phyloP scores from a whole-genome alignment of 2,888 invertebrate species.

The Tortricodes alternella region DNA sequence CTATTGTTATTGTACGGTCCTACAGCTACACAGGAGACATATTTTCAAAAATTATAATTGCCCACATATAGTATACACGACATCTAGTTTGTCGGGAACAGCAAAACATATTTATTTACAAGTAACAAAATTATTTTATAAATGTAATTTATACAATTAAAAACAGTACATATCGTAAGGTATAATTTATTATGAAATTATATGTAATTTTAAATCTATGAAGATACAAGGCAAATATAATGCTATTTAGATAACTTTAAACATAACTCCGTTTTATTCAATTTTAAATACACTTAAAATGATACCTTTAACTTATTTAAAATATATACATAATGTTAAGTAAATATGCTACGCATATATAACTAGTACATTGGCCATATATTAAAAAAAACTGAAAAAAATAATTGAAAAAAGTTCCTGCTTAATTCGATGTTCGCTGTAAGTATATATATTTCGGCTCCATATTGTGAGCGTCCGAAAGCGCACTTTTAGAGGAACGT shows the following conservation, averaged over 20 bases:
- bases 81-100: slow-evolving; percentile 36
- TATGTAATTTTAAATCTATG: slow-evolving; percentile 45
- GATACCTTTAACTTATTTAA: slow-evolving; percentile 34
- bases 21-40: slow-evolving; percentile 73
- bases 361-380: slow-evolving; percentile 7
- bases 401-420: too few species aligned
- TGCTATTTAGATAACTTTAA: slow-evolving; percentile 41
- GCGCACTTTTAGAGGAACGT: too few species aligned
- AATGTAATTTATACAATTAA: slow-evolving; percentile 38
- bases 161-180: slow-evolving; percentile 36
- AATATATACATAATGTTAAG: slow-evolving; percentile 36
- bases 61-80: slow-evolving; percentile 64
- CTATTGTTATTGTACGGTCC: slow-evolving; percentile 26
- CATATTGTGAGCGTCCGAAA: too few species aligned
- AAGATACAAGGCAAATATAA: slow-evolving; percentile 42
- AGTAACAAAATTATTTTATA: slow-evolving; percentile 31
- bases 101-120: slow-evolving; percentile 42
- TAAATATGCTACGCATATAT: slow-evolving; percentile 43
- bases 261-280: slow-evolving; percentile 46
- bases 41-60: slow-evolving; percentile 76
- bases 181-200: slow-evolving; percentile 41
- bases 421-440: too few species aligned
- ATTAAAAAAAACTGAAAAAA: slow-evolving; percentile 4
- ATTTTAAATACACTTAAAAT: slow-evolving; percentile 35
- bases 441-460: too few species aligned